Evolutionary conservation across 2,888 invertebrate genomes (phyloP), one percentile per base, ranked within the genome.

Genomic region (Cryptophagus acutangulus): DNA sequence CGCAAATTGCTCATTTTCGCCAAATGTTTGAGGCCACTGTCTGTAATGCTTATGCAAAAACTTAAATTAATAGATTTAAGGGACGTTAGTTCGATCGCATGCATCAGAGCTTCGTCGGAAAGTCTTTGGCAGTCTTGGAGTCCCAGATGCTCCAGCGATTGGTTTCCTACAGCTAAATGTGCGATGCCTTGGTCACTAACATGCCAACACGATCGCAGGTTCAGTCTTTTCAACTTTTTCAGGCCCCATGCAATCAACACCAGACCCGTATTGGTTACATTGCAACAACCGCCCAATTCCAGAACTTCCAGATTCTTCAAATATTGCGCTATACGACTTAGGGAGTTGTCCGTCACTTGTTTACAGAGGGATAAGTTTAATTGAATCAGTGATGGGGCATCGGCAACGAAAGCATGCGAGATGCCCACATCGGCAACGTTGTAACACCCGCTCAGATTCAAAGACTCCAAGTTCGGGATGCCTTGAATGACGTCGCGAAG

Each of bases 121-220:
- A 95, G 73, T 62, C 92, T 81, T 72, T 94, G 94, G 72, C 94
- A 95, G 74, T 95, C 95, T 74, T 95, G 94, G 48, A 94, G 74
- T 14, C 89, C 89, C 37, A 95, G 74, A 65, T 87, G 79, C 69
- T 93, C 90, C 53, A 95, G 71, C 24, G 81, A 80, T 20, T 84
- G 78, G 51, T 85, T 87, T 0, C 88, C 87, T n/a, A 88, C 84
- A 46, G 87, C 85, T 48, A 95, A 70, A 65, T 91, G 87, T 0
- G 85, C 86, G 53, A 95, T 90, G 2, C 94, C 94, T 43, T 84
- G 81, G 61, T 95, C 94, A 51, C 89, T 88, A 14, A 95, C 82
- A 63, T 88, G 85, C 84, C 93, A 88, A 70, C 94, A 95, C 45
- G 93, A 93, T 45, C 94, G 76, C 45, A 95, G 73, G 66, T 95